A percentile compares a stretch with the other conserved stretches of the same genome.
These are phyloP conservation scores for Patella caerulea DNA, from an alignment of 2,888 invertebrate genomes.

Conservation along the genomic window DNA sequence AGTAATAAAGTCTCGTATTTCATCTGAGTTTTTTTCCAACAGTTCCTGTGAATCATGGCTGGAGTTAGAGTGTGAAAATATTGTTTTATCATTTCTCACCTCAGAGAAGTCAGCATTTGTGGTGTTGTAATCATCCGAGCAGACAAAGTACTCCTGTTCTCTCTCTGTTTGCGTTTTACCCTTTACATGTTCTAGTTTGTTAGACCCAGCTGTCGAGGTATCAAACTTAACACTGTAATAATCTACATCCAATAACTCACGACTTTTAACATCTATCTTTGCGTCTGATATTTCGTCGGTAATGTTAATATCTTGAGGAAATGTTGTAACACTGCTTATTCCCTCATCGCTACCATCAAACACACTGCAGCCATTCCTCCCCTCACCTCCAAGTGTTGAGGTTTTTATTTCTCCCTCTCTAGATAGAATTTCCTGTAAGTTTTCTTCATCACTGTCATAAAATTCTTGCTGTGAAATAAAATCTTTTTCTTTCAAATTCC, in stretches of 20 bases:
- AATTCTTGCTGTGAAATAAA: no score
- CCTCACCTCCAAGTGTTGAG: no score
- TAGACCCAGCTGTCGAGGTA: not conserved
- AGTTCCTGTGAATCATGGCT: not conserved
- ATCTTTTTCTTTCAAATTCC: no score
- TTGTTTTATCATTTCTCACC: not conserved
- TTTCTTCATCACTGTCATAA: not conserved
- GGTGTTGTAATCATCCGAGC: not conserved
- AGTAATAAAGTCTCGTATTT: not conserved
- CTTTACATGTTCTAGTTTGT: not conserved
- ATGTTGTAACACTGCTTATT: no score
- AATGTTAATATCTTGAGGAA: no score
- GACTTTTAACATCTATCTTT: no score
- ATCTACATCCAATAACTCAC: no score
- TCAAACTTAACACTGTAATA: no score
- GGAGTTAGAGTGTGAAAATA: not conserved
- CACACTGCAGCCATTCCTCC: no score
- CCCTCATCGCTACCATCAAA: no score
- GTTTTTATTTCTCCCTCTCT: not conserved
- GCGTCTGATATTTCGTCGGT: no score
- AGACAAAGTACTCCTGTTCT: not conserved
- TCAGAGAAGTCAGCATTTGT: not conserved
- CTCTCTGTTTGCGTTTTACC: not conserved
- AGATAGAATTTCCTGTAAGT: not conserved
- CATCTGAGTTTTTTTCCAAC: not conserved